Evolutionary conservation across 2,113 vertebrate genomes (phyloP), one percentile per base, ranked within the genome.

Genomic region (Desmodus rotundus): DNA sequence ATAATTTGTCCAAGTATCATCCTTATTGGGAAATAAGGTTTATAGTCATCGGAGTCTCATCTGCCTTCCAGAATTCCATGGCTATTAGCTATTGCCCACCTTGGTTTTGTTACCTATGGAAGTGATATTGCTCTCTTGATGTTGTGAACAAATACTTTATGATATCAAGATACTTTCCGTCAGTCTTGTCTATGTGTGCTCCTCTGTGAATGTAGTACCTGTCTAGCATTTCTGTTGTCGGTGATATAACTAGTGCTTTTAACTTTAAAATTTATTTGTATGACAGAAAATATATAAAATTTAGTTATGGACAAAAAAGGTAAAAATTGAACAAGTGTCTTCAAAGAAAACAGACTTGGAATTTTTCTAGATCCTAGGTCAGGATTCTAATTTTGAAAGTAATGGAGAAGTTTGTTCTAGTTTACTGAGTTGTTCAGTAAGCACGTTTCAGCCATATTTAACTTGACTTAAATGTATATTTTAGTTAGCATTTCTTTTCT

Each of bases 361-460:
- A 28, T 45, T 86, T 90, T 89, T 85, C 45, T 74, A 61, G 7
- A 31, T 70, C 26, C 45, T 16, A 61, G 67, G 54, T 65, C 12
- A 56, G 36, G 93, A 87, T 96, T 85, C 9, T 92, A 70, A 89
- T 84, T 96, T 80, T 77, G 45, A 94, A 88, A 41, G 14, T 83
- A 58, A 90, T 36, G 31, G 38, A 89, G 17, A 47, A 81, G 16
- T 74, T 78, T 95, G 15, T 52, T 93, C 22, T 81, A 70, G 87
- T 77, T 92, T 58, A 82, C 14, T 72, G 17, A 63, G 88, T 68
- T 86, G 56, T 4, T 73, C 4, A 78, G 45, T 58, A 95, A 91
- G 63, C 36, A 61, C 47, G 13, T 91, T 91, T 90, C 76, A 88
- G 67, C 26, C 13, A 72, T 78, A 86, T 41, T 41, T 80, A 90